These are phyloP conservation scores for Syngnathoides biaculeatus DNA, from an alignment of 2,113 vertebrate species.

Conservation along the genomic window DNA sequence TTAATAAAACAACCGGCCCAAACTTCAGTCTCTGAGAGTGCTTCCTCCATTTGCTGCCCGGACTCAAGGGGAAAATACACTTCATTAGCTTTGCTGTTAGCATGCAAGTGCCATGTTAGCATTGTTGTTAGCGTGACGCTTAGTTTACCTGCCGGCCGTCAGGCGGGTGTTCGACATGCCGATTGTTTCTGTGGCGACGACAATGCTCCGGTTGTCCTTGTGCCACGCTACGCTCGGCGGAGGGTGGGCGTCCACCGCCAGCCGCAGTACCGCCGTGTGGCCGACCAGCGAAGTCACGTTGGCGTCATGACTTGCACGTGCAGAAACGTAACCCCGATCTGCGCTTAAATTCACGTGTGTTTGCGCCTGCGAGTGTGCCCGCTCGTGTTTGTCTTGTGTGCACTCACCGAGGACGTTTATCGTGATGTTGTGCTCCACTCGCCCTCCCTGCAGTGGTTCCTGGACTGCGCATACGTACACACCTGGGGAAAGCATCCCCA, in stretches of 20 bases:
- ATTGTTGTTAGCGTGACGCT: background rate
- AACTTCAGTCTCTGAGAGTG: no score
- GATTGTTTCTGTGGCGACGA: conserved; percentile 18
- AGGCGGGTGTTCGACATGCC: conserved; percentile 29
- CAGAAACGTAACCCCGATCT: conserved; percentile 51
- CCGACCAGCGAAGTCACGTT: conserved; percentile 38
- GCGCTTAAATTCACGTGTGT: conserved; percentile 4
- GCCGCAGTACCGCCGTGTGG: conserved; percentile 31
- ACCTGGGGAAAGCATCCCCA: conserved; percentile 34
- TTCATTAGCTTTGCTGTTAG: no score
- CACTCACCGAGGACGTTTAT: conserved; percentile 81
- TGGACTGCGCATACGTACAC: conserved; percentile 79
- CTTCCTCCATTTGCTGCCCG: no score
- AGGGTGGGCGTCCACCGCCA: conserved; percentile 45
- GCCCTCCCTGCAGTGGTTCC: conserved; percentile 67
- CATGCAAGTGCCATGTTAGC: background rate
- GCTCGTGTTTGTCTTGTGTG: background rate
- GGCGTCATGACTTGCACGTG: conserved; percentile 24
- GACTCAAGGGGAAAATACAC: no score
- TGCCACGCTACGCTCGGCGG: conserved; percentile 49
- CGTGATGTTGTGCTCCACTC: conserved; percentile 69
- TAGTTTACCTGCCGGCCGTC: conserved; percentile 33
- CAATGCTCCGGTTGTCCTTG: conserved; percentile 35
- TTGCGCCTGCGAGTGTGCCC: background rate
- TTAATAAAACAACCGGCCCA: no score